These are phyloP conservation scores for Smittia sp. DNA, from an alignment of 2,888 invertebrate species.

Conservation along the genomic window DNA sequence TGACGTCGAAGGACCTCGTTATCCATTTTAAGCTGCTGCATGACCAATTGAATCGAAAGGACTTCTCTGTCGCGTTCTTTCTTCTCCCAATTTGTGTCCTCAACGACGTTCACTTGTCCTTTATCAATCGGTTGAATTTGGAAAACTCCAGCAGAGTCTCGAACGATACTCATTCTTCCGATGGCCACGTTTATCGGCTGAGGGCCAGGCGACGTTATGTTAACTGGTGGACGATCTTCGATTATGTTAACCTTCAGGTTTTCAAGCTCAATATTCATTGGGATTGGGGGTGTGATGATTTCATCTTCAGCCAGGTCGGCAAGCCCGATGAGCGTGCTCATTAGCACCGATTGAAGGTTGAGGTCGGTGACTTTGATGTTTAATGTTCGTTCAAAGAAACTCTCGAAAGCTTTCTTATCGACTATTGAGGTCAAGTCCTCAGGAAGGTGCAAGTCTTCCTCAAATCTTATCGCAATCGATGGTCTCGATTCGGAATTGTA, in stretches of 20 bases:
- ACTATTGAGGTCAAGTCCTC: conserved; percentile 46
- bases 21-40: conserved; percentile 59
- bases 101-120: conserved; percentile 42
- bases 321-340: conserved; percentile 79
- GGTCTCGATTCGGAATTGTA: conserved; percentile 56
- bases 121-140: conserved; percentile 61
- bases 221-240: conserved; percentile 79
- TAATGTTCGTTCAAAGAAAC: conserved; percentile 55
- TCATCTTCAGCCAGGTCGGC: conserved; percentile 87
- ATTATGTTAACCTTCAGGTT: conserved; percentile 72
- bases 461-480: conserved; percentile 61
- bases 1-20: conserved; percentile 65
- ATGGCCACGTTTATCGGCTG: conserved; percentile 75
- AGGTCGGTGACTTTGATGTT: conserved; percentile 66
- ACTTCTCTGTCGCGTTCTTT: conserved; percentile 53
- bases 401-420: conserved; percentile 50
- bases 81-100: conserved; percentile 1
- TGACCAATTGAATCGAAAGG: conserved; percentile 54
- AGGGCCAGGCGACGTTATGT: conserved; percentile 78
- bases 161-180: conserved; percentile 65
- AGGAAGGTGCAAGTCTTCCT: conserved; percentile 58
- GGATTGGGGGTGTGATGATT: conserved; percentile 73
- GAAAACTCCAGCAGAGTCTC: conserved; percentile 72
- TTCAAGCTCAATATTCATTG: conserved; percentile 70
- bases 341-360: conserved; percentile 63